Base-by-base conservation (phyloP, 1,140 invertebrate genomes). In the Acromyrmex heyeri region DNA sequence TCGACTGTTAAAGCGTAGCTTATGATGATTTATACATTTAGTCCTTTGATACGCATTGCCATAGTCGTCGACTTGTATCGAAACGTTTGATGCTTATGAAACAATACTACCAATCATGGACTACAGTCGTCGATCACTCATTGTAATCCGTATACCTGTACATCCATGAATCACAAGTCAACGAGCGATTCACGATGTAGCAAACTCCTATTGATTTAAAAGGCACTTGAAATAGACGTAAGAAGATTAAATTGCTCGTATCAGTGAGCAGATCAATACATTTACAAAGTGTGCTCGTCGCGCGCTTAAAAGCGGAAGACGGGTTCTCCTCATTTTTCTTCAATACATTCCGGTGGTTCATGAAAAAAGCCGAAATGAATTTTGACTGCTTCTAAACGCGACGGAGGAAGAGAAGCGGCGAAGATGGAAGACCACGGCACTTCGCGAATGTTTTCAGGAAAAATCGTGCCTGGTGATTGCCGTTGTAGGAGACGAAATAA, bases 391-490 rank as follows among this genome's bases (percentile, higher is more conserved):
- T 50, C 38, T 64, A 70, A 77, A 48, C 14, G 10, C 12, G 24
- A n/a, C 2, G 21, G 30, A 14, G 48, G 4, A 14, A 16, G 14
- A 53, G 34, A 2, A 16, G 70, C n/a, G 69, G 65, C 18, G 38
- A 61, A 88, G 76, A 65, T 48, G 57, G 78, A 55, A 53, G 21
- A 77, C 30, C 86, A 30, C 69, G 81, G 48, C 86, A 76, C 76
- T 61, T 78, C 70, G 81, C 72, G 64, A 90, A 88, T 86, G 85
- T 88, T 86, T 50, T 64, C 30, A 21, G 73, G 88, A 83, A 86
- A 91, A 91, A 91, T 91, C 62, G 67, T 81, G 85, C 53, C 50
- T 12, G 76, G 59, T 78, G 83, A 88, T 89, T 59, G 77, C 82
- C 81, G 87, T 73, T 75, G 50, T 62, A 62, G 64, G 10, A 21